Conservation (phyloP, 1,140 invertebrate species). For the Drosophila tsacasi region DNA sequence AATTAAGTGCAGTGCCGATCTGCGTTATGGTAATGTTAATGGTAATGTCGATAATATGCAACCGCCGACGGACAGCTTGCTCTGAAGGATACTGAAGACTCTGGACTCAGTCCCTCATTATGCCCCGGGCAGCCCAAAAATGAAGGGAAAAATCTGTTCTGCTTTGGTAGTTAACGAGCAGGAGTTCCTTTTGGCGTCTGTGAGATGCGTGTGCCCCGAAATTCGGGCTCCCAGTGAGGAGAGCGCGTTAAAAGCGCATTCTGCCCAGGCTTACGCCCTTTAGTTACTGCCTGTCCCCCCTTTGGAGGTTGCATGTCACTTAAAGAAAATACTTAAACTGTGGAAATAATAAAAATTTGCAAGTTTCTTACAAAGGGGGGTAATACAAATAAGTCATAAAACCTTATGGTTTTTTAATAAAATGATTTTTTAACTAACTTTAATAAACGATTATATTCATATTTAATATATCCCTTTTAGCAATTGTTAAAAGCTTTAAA, state of each 20-base stretch:
- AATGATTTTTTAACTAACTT: neutral
- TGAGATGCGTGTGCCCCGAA: slow-evolving; percentile 62
- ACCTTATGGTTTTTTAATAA: neutral
- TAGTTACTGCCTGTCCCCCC: neutral
- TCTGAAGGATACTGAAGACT: neutral
- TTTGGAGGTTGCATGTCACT: neutral
- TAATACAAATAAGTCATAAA: neutral
- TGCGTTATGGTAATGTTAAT: slow-evolving; percentile 57
- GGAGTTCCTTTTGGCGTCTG: slow-evolving; percentile 13
- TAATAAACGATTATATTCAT: neutral
- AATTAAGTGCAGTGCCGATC: slow-evolving; percentile 39
- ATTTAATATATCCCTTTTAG: neutral
- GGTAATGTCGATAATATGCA: slow-evolving; percentile 37
- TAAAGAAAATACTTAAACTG: neutral
- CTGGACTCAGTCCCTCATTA: slow-evolving; percentile 9
- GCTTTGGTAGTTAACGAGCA: slow-evolving; percentile 68
- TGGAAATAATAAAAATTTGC: fast-evolving
- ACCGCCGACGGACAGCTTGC: slow-evolving; percentile 5
- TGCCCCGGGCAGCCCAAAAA: slow-evolving; percentile 23
- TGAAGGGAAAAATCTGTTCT: slow-evolving; percentile 55
- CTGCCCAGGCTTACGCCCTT: slow-evolving; percentile 1
- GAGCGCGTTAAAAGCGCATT: slow-evolving; percentile 35
- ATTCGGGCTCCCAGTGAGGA: slow-evolving; percentile 20
- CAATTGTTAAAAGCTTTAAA: neutral
- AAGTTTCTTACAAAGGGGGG: neutral